Base-by-base conservation (phyloP, 2,888 invertebrate genomes). In the Amphimallon solstitiale region DNA sequence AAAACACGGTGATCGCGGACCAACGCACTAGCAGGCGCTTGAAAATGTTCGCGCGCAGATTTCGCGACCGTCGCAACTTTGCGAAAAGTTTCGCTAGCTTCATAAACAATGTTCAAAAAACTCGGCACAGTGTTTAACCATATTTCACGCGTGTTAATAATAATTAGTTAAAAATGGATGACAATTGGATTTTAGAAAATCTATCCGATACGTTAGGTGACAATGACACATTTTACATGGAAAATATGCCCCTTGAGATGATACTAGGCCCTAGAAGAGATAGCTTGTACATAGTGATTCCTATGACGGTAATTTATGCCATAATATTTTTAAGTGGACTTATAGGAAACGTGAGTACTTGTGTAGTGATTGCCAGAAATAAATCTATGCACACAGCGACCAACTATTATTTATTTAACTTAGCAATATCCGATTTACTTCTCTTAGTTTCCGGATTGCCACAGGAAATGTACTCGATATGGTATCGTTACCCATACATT, bases 291-390 rank as follows among this genome's bases (percentile, higher is more conserved):
- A 85, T 92, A 35, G 90, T 91, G 1, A 80, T 92, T 66, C 91
- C 92, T 0, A 89, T 93, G 71, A 93, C 92, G 0, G 82, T 91
- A 17, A 85, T 92, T 63, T 95, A 94, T 80, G 81, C 85, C 0
- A 70, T 90, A 10, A 93, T 94, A 74, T 92, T 95, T 75, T 75
- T 94, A 3, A 90, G 89, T 6, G 94, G 95, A 1, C 83, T 94
- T 1, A 82, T 94, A 17, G 95, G 95, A 2, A 95, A 95, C 79
- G 86, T 92, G 48, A 89, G 91, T 77, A 95, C 94, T 0, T 95
- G 95, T 77, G 85, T 94, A 67, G 94, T 95, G n/a, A 95, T 95
- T 70, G 87, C 90, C n/a, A 86, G 88, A 69, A 94, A 94, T 81
- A 90, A 90, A 72, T 91, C 91, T 70, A 93, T 95, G 93, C 93